A percentile compares a stretch with the other conserved stretches of the same genome.
Evolutionary conservation across 2,888 invertebrate genomes (phyloP).

Genomic region (Tribolium freemani): DNA sequence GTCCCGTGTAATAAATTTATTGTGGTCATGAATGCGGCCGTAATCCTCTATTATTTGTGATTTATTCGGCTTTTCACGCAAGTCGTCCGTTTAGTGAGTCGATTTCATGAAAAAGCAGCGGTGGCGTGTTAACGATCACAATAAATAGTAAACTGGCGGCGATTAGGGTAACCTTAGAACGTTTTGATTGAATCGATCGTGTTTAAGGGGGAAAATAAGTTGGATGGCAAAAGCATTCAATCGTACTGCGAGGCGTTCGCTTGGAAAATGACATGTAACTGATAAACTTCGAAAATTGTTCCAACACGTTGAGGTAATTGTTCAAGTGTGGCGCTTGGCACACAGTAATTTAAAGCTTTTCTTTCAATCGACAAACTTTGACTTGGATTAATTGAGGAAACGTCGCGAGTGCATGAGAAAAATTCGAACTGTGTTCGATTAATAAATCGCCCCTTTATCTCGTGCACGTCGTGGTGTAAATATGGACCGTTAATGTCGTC

Average conservation of each 20-base stretch:
- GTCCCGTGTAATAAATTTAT: background rate
- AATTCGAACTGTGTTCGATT: background rate
- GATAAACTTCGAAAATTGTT: slow-evolving; percentile 27
- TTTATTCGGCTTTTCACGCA: background rate
- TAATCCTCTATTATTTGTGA: background rate
- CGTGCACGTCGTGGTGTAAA: slow-evolving; percentile 1
- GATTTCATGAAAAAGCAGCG: slow-evolving; percentile 7
- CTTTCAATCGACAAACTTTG: background rate
- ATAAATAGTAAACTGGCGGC: slow-evolving; percentile 7
- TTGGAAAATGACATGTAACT: slow-evolving; percentile 28
- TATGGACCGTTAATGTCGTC: slow-evolving; percentile 8
- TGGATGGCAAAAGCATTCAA: slow-evolving; percentile 7
- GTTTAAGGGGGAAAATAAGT: slow-evolving; percentile 19
- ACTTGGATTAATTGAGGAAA: no score
- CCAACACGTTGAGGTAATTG: slow-evolving; percentile 26
- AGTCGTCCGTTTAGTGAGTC: slow-evolving; percentile 1
- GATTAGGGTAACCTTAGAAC: slow-evolving; percentile 18
- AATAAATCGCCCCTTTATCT: background rate
- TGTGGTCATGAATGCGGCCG: background rate
- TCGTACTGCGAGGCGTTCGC: slow-evolving; percentile 10
- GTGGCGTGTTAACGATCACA: slow-evolving; percentile 8
- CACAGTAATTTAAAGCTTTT: background rate
- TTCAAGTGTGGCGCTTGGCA: slow-evolving; percentile 1
- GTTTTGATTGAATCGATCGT: slow-evolving; percentile 20
- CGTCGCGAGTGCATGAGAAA: no score